Conservation (phyloP, 2,888 invertebrate genomes). For the Ametastegia equiseti region DNA sequence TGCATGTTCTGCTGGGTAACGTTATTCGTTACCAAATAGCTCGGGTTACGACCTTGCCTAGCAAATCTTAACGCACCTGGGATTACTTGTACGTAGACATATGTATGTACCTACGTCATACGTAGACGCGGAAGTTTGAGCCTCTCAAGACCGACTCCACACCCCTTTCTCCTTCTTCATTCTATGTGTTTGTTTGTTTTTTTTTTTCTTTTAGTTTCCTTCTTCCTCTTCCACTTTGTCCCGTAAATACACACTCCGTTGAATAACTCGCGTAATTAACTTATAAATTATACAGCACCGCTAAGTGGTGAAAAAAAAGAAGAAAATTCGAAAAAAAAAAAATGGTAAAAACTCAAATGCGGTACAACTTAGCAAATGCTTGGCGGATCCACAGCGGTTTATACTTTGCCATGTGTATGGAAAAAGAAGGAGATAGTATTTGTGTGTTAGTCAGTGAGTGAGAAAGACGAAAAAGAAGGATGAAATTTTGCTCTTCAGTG, state of each 20-base stretch:
- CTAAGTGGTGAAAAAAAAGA: slow-evolving; percentile 25
- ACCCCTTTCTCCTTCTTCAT: neutral
- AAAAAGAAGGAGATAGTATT: neutral
- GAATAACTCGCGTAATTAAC: slow-evolving; percentile 42
- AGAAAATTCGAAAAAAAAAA: neutral
- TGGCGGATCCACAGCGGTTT: slow-evolving; percentile 24
- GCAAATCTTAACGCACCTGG: neutral
- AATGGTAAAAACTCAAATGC: slow-evolving; percentile 17
- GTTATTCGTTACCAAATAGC: neutral
- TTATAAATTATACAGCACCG: slow-evolving; percentile 25
- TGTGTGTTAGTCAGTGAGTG: too few species aligned
- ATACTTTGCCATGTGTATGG: slow-evolving; percentile 13
- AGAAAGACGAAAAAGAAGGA: neutral
- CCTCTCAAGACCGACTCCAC: neutral
- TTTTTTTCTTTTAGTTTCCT: too few species aligned
- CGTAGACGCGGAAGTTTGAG: too few species aligned
- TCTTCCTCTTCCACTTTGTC: slow-evolving; percentile 14
- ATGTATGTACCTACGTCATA: neutral
- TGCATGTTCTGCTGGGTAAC: too few species aligned
- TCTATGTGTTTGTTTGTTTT: too few species aligned
- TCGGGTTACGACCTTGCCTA: neutral
- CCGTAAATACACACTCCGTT: slow-evolving; percentile 17
- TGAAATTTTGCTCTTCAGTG: slow-evolving; percentile 14
- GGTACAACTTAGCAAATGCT: slow-evolving; percentile 41
- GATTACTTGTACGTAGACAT: too few species aligned